Evolutionary conservation across 2,888 invertebrate species (phyloP), one percentile per base, ranked within the genome.

Genomic region (Camponotus fellah): DNA sequence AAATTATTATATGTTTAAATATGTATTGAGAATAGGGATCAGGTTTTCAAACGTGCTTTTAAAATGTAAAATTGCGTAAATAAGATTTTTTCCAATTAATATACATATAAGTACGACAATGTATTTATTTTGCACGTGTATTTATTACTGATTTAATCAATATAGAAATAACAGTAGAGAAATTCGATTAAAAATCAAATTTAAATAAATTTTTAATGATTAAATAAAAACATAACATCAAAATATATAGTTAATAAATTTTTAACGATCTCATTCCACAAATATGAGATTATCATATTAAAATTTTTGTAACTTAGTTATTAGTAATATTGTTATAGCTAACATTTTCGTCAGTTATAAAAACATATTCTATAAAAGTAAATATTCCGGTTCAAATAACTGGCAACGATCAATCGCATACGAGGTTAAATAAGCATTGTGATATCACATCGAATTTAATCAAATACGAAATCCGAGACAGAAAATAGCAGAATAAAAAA

Each of bases 371-470:
- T 69, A n/a, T 66, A 43, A 32, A 69, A 69, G 21, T 14, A 77
- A 77, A 77, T 77, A 68, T 12, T 2, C 2, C 8, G 8, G 34
- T 46, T 68, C 2, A 69, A 69, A 32, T 69, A 58, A 68, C 26
- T 64, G 58, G 58, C 43, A 69, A 58, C 32, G 32, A 58, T 58
- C 46, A 49, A 75, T 74, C 49, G 32, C 14, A 32, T 12, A 26
- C 40, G 58, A 12, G 40, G 43, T 32, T 68, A 32, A 32, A 14
- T 43, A 77, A 69, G 26, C 56, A 49, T 75, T 37, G 46, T 14
- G 9, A 56, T 68, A 77, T 77, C 56, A 53, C 3, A 17, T 46
- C 12, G 17, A 68, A 58, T 68, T 77, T 69, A 69, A 77, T 56
- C 43, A 58, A 43, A 77, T 34, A 75, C n/a, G 34, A 77, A 46